Base-by-base conservation (phyloP, 2,113 vertebrate species). In the Harpagus bidentatus region DNA sequence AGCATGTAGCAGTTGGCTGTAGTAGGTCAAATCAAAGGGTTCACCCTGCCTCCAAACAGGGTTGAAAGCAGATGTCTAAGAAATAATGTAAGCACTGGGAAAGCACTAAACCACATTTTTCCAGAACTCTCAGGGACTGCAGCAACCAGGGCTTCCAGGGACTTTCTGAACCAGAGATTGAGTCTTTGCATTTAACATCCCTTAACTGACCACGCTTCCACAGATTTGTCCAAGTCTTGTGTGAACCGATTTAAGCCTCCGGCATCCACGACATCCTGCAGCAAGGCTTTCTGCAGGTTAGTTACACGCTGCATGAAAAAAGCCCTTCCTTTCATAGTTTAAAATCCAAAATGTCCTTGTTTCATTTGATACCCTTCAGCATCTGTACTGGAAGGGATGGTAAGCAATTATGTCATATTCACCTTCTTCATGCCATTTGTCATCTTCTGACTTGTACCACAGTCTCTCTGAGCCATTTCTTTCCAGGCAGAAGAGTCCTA, bases 221-320 rank as follows among this genome's bases (percentile, higher is more conserved):
- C 10, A 82, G 23, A 7, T 63, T 55, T 82, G 19, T 36, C 56
- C 55, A 58, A 79, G 32, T 36, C 59, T 62, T 36, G 42, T 13
- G 23, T 0, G 16, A 65, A 58, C 18, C 3, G 2, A 32, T 61
- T 59, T 20, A 61, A 56, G 15, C 25, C 65, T 84, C 34, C 1
- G 7, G 47, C 45, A 74, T 1, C 13, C 26, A 36, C 23, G 59
- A 42, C 38, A 63, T 15, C 43, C 70, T 0, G 0, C 1, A 2
- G 40, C 58, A 78, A 90, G 36, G 43, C 11, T 12, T 19, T 26
- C 50, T 45, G 25, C 31, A 82, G 36, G 59, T 92, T 7, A 52
- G 43, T 55, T 63, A 72, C 17, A 42, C 6, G 1, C 31, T 26
- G 26, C 5, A 13, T 9, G 23, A 32, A 74, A 59, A 50, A 69